A percentile compares a stretch with the other conserved stretches of the same genome.
Conservation (phyloP, 2,888 invertebrate genomes). For the Dinocampus coccinellae region DNA sequence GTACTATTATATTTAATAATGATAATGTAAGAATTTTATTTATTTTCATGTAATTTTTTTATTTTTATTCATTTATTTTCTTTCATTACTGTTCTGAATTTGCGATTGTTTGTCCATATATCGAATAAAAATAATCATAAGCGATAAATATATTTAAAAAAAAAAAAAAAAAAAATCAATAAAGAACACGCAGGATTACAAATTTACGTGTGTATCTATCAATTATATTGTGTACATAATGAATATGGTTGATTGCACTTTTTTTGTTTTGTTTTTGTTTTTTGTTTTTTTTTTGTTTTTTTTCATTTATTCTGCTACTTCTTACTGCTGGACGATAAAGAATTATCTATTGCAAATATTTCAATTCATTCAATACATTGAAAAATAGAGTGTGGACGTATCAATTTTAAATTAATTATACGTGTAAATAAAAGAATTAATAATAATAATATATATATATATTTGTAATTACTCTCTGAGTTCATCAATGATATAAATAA, state of each 20-base stretch:
- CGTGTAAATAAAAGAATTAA: too few species aligned
- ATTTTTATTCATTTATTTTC: not conserved
- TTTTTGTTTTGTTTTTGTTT: not conserved
- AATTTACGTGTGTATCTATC: too few species aligned
- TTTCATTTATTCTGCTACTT: not conserved
- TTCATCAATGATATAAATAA: too few species aligned
- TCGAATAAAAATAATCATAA: conserved; percentile 1
- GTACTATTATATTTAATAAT: too few species aligned
- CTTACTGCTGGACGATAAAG: not conserved
- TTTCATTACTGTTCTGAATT: not conserved
- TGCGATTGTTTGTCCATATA: not conserved
- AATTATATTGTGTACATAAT: conserved; percentile 40
- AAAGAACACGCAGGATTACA: conserved; percentile 45
- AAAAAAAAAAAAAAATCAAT: conserved; percentile 38
- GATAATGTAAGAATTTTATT: too few species aligned
- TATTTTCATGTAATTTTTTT: too few species aligned
- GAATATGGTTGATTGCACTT: not conserved
- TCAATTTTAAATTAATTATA: not conserved
- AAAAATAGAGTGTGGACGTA: not conserved
- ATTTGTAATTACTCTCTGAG: too few species aligned
- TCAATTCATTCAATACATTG: not conserved
- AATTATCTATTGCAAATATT: not conserved
- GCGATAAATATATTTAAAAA: conserved; percentile 27
- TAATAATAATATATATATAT: too few species aligned
- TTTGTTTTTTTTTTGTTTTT: not conserved